Evolutionary conservation across 2,888 invertebrate genomes (phyloP).

Genomic region (Cordilura impudica): DNA sequence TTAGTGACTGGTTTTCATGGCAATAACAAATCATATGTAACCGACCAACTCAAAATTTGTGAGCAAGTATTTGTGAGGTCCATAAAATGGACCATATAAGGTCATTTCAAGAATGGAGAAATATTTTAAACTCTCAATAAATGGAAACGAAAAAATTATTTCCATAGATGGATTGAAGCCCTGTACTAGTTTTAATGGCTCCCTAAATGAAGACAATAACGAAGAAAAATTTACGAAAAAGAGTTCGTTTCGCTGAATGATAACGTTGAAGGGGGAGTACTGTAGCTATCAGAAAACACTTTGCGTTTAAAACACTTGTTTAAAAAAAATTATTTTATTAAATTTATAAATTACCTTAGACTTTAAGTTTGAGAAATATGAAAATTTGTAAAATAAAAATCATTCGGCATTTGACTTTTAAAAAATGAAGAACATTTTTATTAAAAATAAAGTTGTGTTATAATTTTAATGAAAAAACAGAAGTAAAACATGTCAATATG

Average conservation of each 20-base stretch:
- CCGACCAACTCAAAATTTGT: neutral
- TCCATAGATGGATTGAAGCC: neutral
- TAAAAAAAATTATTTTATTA: too few relatives aligned
- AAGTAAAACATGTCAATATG: too few relatives aligned
- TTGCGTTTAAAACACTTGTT: too few relatives aligned
- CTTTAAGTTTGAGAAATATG: too few relatives aligned
- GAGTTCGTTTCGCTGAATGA: neutral
- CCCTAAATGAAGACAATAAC: neutral
- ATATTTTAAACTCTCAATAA: neutral
- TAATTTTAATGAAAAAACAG: too few relatives aligned
- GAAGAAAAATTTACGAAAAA: neutral
- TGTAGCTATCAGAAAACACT: too few relatives aligned
- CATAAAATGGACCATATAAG: too few relatives aligned
- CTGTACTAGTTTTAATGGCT: neutral
- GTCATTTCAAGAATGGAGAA: neutral
- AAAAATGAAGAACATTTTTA: too few relatives aligned
- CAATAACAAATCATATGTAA: neutral
- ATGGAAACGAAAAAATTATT: neutral
- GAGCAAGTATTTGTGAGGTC: neutral
- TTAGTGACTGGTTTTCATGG: neutral
- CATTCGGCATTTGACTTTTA: too few relatives aligned
- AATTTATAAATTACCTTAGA: too few relatives aligned
- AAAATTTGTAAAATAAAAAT: too few relatives aligned
- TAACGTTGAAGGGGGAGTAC: neutral
- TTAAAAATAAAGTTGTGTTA: too few relatives aligned